These are phyloP conservation scores for Scomber japonicus DNA, from an alignment of 2,113 vertebrate genomes.

Conservation along the genomic window DNA sequence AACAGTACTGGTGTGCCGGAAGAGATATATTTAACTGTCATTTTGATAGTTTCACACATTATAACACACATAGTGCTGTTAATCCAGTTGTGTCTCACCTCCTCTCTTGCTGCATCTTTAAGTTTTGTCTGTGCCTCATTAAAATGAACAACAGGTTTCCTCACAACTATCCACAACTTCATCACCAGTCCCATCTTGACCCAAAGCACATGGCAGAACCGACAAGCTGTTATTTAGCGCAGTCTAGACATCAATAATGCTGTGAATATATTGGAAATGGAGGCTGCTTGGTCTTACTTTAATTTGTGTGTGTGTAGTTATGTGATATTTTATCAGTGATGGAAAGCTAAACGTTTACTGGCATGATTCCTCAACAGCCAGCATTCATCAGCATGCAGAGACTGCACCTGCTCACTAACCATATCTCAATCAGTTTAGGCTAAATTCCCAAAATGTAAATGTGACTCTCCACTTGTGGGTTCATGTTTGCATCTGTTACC, in stretches of 20 bases:
- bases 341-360: background rate
- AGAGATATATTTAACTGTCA: background rate
- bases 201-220: background rate
- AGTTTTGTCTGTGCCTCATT: slow-evolving; percentile 1
- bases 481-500: slow-evolving; percentile 5
- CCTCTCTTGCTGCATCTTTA: slow-evolving; percentile 8
- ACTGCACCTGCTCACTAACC: background rate
- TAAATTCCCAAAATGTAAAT: slow-evolving; percentile 38
- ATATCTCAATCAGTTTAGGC: slow-evolving; percentile 27
- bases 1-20: background rate
- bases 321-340: background rate
- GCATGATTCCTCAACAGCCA: background rate
- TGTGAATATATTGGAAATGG: background rate
- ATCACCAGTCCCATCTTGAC: background rate
- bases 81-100: background rate
- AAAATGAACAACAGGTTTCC: slow-evolving; percentile 18
- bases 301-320: no score
- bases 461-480: slow-evolving; percentile 13
- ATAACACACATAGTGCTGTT: background rate
- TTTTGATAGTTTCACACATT: background rate
- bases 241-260: background rate
- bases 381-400: background rate
- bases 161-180: slow-evolving; percentile 2
- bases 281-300: background rate
- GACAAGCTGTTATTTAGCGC: background rate